Percentiles rank a stretch among this genome's conserved stretches.
Conservation (phyloP, 1,140 invertebrate genomes). For the Liolophura sinensis region DNA sequence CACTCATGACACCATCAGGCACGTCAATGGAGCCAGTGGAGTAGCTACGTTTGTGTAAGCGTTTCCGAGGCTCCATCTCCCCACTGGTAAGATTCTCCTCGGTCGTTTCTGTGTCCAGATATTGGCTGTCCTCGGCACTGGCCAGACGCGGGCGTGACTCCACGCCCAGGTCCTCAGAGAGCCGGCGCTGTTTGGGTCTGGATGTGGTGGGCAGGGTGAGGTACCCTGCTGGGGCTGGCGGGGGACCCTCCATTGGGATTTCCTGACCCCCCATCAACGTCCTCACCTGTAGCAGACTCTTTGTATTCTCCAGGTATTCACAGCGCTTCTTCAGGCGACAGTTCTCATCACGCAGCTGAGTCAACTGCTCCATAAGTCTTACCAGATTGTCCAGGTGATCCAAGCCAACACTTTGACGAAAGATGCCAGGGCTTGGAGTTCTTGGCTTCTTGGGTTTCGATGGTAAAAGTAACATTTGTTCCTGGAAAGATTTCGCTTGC, state of each 20-base stretch:
- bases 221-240: slow-evolving; percentile 19
- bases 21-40: slow-evolving; percentile 51
- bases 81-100: too few relatives aligned
- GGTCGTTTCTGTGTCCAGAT: slow-evolving; percentile 23
- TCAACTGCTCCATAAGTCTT: slow-evolving; percentile 74
- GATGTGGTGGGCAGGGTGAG: slow-evolving; percentile 31
- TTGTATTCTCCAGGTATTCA: slow-evolving; percentile 74
- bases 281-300: slow-evolving; percentile 64
- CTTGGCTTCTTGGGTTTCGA: slow-evolving; percentile 25
- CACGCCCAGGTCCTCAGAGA: too few relatives aligned
- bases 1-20: slow-evolving; percentile 35
- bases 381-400: slow-evolving; percentile 78
- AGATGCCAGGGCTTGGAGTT: slow-evolving; percentile 41
- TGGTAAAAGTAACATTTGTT: slow-evolving; percentile 18
- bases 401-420: slow-evolving; percentile 60
- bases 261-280: slow-evolving; percentile 26
- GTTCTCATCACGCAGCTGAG: slow-evolving; percentile 73
- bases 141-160: slow-evolving; percentile 31
- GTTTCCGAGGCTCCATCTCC: background rate
- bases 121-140: slow-evolving; percentile 43
- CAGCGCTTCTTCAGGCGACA: slow-evolving; percentile 69
- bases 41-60: slow-evolving; percentile 43
- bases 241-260: slow-evolving; percentile 18
- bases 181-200: slow-evolving; percentile 20
- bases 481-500: slow-evolving; percentile 34